phyloP scores from a whole-genome alignment of 2,113 vertebrate species.

The Lamprotornis superbus region DNA sequence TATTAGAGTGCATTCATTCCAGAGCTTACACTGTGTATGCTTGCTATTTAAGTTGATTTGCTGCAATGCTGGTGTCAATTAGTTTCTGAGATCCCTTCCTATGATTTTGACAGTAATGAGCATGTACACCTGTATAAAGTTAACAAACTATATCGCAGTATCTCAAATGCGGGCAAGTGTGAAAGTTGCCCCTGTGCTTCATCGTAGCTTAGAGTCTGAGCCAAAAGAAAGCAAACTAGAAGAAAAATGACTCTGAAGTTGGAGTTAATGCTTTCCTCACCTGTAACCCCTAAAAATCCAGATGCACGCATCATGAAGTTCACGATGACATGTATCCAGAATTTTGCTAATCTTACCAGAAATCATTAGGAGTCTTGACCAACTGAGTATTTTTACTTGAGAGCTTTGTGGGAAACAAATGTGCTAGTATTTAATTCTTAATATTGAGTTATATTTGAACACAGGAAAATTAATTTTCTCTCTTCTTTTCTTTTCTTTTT shows the following conservation, averaged over 20 bases:
- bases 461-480: not conserved
- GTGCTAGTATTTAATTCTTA: not conserved
- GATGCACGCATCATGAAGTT: not conserved
- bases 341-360: not conserved
- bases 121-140: not conserved
- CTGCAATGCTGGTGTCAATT: not conserved
- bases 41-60: not conserved
- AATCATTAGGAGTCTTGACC: not conserved
- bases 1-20: slow-evolving; percentile 30
- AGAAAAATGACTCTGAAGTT: not conserved
- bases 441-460: not conserved
- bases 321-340: not conserved
- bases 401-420: not conserved
- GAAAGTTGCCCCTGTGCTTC: not conserved
- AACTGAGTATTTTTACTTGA: slow-evolving; percentile 50
- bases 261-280: not conserved
- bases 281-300: not conserved
- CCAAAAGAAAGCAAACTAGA: not conserved
- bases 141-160: not conserved
- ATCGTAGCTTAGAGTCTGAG: not conserved
- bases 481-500: not conserved
- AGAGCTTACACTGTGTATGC: not conserved
- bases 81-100: not conserved
- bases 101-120: not conserved
- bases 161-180: not conserved